Base-by-base conservation (phyloP, 2,113 vertebrate genomes). In the Stercorarius parasiticus region DNA sequence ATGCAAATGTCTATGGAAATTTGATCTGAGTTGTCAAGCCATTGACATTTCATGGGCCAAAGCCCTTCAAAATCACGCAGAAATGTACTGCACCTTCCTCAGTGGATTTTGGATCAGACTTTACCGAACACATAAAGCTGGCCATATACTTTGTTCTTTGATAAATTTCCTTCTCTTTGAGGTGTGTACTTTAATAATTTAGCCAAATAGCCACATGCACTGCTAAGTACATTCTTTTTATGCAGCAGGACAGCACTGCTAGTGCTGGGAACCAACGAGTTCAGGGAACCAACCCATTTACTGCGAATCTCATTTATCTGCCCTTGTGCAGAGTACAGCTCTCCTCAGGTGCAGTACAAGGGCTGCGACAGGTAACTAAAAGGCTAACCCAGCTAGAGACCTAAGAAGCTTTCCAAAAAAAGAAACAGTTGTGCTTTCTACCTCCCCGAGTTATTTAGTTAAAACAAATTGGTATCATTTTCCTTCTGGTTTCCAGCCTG, bases 151-250 rank as follows among this genome's bases (percentile, higher is more conserved):
- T 91, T 82, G 70, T 59, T 86, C 34, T 90, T 78, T 73, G 64
- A 81, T 49, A 84, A 62, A 55, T 84, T 77, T 67, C 17, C 40
- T 82, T 91, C 72, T 93, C 47, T 90, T 82, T 65, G 52, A 94
- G 42, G 18, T 79, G 7, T 40, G 7, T 43, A 36, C 88, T 93
- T 96, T 82, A 95, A 92, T 89, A 87, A 91, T 89, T 93, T 89
- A 82, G n/a, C 52, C 61, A 93, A 87, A 89, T 8, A 93, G 25
- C 20, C 16, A 93, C 15, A 20, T 55, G n/a, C 40, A 58, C 66
- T 69, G 38, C 17, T 71, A 81, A 52, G 27, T 42, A 65, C 2
- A 9, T 88, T 62, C 42, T 71, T 84, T 70, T 83, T n/a, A 82
- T 40, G 34, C 40, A 78, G 16, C 56, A 93, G 42, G 61, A 78